These are phyloP conservation scores for Drosophila longiperda DNA, from an alignment of 2,888 invertebrate genomes.

Conservation along the genomic window DNA sequence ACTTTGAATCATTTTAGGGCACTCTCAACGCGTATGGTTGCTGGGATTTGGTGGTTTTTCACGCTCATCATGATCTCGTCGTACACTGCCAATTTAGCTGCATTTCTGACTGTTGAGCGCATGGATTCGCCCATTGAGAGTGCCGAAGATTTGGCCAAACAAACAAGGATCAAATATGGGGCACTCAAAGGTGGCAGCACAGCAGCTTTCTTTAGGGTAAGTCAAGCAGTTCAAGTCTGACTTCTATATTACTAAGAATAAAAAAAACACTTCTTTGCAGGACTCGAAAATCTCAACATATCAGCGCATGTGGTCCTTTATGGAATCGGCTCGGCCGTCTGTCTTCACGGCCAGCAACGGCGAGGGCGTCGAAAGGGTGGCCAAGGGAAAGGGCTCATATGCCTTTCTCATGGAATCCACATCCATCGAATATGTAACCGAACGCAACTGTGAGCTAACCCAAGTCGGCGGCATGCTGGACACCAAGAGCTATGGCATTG, in stretches of 20 bases:
- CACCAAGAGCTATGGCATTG: constrained; percentile 98
- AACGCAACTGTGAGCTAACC: constrained; percentile 94
- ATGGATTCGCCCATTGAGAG: constrained; percentile 98
- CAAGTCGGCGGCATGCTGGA: constrained; percentile 97
- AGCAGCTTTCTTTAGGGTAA: constrained; percentile 96
- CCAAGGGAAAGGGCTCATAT: constrained; percentile 92
- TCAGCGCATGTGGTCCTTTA: constrained; percentile 97
- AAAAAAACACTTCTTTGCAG: constrained; percentile 84
- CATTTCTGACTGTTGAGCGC: constrained; percentile 95
- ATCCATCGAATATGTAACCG: constrained; percentile 96
- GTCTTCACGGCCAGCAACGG: constrained; percentile 94
- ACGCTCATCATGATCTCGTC: constrained; percentile 98
- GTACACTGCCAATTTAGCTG: constrained; percentile 97
- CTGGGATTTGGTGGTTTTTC: constrained; percentile 98
- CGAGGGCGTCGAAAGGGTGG: constrained; percentile 96
- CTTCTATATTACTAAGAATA: too few species aligned
- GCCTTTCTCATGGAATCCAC: constrained; percentile 99
- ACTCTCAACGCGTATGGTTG: constrained; percentile 85
- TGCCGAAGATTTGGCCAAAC: constrained; percentile 97
- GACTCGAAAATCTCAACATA: constrained; percentile 97
- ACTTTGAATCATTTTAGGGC: constrained; percentile 71
- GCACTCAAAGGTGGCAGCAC: constrained; percentile 97
- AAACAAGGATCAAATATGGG: constrained; percentile 98
- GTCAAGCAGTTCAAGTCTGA: background rate
- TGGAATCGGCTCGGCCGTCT: constrained; percentile 94